These are phyloP conservation scores for Furcula furcula DNA, from an alignment of 2,888 invertebrate species.

Conservation along the genomic window DNA sequence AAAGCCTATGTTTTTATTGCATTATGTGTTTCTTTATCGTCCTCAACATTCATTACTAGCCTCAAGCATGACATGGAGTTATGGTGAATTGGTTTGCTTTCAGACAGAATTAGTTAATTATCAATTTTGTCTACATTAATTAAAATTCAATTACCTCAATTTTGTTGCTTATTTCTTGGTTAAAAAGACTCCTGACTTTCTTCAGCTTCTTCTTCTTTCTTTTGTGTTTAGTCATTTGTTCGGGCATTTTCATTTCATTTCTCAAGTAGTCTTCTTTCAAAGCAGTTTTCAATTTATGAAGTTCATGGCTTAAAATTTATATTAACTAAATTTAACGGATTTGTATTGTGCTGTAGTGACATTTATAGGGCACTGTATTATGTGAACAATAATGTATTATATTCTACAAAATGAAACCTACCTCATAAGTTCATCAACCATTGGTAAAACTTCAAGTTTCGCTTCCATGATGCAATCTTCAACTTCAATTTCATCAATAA, in stretches of 20 bases:
- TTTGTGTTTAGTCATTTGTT: conserved; percentile 34
- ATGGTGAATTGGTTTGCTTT: too few relatives aligned
- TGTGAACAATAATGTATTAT: too few relatives aligned
- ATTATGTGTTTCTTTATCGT: too few relatives aligned
- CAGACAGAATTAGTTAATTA: too few relatives aligned
- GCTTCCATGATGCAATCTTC: conserved; percentile 40
- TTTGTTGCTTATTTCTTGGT: conserved; percentile 36
- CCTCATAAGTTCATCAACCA: conserved; percentile 53
- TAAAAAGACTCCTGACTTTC: conserved; percentile 21
- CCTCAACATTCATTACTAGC: too few relatives aligned
- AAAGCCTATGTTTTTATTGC: too few relatives aligned
- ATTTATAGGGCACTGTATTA: too few relatives aligned
- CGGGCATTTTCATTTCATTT: conserved; percentile 50
- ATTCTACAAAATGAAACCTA: conserved; percentile 10
- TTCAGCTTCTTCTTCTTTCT: conserved; percentile 29
- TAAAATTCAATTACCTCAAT: conserved; percentile 38
- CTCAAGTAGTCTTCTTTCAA: conserved; percentile 51
- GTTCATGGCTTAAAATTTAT: conserved; percentile 46
- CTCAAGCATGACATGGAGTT: too few relatives aligned
- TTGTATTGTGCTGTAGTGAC: too few relatives aligned
- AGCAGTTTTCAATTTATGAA: conserved; percentile 44
- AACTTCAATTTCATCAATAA: conserved; percentile 33
- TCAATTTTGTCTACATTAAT: too few relatives aligned
- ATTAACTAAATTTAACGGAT: too few relatives aligned
- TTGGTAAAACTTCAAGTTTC: conserved; percentile 39